A percentile compares a stretch with the other conserved stretches of the same genome.
Conservation (phyloP, 1,140 invertebrate genomes). For the Sycophaga agraensis region DNA sequence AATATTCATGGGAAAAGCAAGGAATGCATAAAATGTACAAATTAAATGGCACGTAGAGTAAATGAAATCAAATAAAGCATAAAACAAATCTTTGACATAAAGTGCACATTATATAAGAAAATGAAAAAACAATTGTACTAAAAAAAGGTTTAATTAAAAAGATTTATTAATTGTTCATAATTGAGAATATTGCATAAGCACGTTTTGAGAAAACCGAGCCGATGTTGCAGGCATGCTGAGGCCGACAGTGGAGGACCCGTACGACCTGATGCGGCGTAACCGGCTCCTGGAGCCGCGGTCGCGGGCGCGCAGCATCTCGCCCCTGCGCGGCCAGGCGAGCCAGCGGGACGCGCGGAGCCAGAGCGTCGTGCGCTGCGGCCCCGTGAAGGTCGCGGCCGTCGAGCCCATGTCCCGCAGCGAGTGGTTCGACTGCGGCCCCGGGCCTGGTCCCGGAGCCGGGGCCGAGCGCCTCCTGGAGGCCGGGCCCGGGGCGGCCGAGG, state of each 20-base stretch:
- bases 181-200: no score
- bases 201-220: no score
- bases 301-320: constrained; percentile 65
- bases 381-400: constrained; percentile 4
- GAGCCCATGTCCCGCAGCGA: constrained; percentile 40
- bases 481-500: not conserved
- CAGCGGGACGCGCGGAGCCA: constrained; percentile 58
- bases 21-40: no score
- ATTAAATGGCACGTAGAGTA: no score
- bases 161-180: no score
- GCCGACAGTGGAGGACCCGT: constrained; percentile 64
- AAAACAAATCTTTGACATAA: no score
- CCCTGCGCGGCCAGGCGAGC: constrained; percentile 51
- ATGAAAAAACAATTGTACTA: no score
- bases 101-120: no score
- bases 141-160: no score
- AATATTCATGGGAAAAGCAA: no score
- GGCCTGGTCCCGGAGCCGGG: not conserved
- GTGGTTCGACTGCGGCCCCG: constrained; percentile 44
- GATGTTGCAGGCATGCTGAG: constrained; percentile 45
- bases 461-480: not conserved
- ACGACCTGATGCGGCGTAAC: constrained; percentile 77
- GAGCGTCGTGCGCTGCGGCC: constrained; percentile 56
- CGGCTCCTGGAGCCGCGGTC: constrained; percentile 66
- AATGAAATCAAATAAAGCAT: no score